Evolutionary conservation across 1,140 invertebrate species (phyloP).

Genomic region (Oryzaephilus surinamensis): DNA sequence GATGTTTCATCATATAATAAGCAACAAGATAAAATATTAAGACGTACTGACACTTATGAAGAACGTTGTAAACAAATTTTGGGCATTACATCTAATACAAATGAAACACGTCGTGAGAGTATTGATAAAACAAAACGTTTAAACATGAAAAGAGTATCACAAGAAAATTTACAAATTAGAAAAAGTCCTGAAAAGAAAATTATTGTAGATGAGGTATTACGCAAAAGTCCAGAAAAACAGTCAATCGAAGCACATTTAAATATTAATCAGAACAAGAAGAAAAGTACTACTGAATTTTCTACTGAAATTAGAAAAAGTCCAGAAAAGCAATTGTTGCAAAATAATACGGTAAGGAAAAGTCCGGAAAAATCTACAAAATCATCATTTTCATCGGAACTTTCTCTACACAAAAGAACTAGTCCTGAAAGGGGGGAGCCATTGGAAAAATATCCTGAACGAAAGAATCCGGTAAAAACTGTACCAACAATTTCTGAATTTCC

Average conservation of each 20-base stretch:
- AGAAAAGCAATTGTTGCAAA: slow-evolving; percentile 3
- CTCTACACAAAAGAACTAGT: no score
- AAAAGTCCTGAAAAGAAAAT: slow-evolving; percentile 2
- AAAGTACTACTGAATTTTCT: slow-evolving; percentile 4
- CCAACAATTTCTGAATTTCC: slow-evolving; percentile 16
- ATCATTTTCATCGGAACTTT: no score
- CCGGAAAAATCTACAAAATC: slow-evolving; percentile 10
- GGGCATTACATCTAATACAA: slow-evolving; percentile 42
- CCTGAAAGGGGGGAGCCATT: slow-evolving; percentile 5
- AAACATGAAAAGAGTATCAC: no score
- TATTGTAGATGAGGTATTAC: slow-evolving; percentile 7
- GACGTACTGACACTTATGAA: slow-evolving; percentile 56
- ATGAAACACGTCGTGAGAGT: slow-evolving; percentile 20
- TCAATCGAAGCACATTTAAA: not conserved
- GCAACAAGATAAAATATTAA: slow-evolving; percentile 30
- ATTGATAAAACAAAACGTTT: not conserved
- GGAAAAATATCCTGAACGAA: slow-evolving; percentile 7
- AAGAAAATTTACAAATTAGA: slow-evolving; percentile 3
- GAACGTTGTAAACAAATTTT: slow-evolving; percentile 55
- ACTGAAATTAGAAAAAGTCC: slow-evolving; percentile 5
- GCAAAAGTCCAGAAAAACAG: slow-evolving; percentile 12
- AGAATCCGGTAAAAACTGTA: slow-evolving; percentile 8
- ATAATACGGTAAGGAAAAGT: not conserved
- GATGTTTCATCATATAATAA: slow-evolving; percentile 17
- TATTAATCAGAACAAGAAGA: no score